Base-by-base conservation (phyloP, 2,113 vertebrate genomes). In the Ictalurus punctatus region DNA sequence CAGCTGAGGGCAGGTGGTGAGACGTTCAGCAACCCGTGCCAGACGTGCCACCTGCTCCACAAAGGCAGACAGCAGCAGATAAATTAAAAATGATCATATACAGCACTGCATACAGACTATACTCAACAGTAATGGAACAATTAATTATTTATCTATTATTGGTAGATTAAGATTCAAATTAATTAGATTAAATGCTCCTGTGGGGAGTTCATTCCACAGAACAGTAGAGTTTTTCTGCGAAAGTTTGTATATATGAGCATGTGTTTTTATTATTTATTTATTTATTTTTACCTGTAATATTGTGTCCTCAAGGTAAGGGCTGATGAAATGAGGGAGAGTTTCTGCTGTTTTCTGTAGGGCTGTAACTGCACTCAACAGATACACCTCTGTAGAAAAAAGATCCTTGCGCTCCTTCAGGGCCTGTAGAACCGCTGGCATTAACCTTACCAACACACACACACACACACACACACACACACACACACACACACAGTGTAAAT, bases 301-400 rank as follows among this genome's bases (percentile, higher is more conserved):
- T 34, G 93, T 91, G 25, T 97, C 97, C 87, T 96, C 93, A 73
- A 99, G 95, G 89, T 99, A 99, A 6, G 98, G 98, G 94, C 98
- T 99, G 86, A 99, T 95, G 94, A 99, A 99, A 92, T 97, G 95
- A 0, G 97, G 95, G 52, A 99, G 95, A 0, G 98, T 97, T 93
- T 98, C 98, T 0, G 96, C 89, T n/a, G 98, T 96, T 19, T 95
- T 96, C 84, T 99, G 96, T 21, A 99, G 94, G 44, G 98, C 97
- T 0, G 97, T 97, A 91, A 99, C 89, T 0, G 96, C 95, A 10
- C 98, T 99, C 92, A 99, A 95, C 92, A 99, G 94, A 89, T 97
- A 97, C 85, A 98, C 94, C 90, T 99, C 97, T 6, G 94, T 97
- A 78, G 93, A 95, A 56, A 96, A 54, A 87, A 97, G 94, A 78